These are phyloP conservation scores for Echeneis naucrates DNA, from an alignment of 2,797 vertebrate genomes.

Conservation along the genomic window DNA sequence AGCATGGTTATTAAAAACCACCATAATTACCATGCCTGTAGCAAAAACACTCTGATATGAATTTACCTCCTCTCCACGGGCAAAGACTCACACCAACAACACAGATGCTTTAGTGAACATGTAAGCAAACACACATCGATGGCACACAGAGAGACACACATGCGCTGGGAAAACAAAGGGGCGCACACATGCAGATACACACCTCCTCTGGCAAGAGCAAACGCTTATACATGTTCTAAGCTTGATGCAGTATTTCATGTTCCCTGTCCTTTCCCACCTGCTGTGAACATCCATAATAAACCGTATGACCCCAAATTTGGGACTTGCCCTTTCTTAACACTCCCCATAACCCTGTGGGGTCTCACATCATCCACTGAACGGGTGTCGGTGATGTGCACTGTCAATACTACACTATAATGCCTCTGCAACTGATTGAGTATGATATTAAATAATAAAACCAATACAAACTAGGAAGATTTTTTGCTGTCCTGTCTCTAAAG, in stretches of 20 bases:
- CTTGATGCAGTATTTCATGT: slow-evolving; percentile 67
- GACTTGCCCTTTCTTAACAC: slow-evolving; percentile 24
- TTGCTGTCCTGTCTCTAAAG: not conserved
- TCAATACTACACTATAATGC: not conserved
- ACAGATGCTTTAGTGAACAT: slow-evolving; percentile 39
- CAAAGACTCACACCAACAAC: slow-evolving; percentile 56
- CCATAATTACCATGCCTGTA: slow-evolving; percentile 79
- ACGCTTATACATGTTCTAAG: slow-evolving; percentile 51
- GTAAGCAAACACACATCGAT: slow-evolving; percentile 32
- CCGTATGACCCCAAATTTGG: slow-evolving; percentile 46
- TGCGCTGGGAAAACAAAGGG: slow-evolving; percentile 4
- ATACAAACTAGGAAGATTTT: not conserved
- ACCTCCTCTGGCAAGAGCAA: slow-evolving; percentile 77
- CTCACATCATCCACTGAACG: not conserved
- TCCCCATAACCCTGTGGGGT: not conserved
- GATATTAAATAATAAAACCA: not conserved
- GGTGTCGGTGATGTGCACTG: not conserved
- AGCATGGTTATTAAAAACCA: slow-evolving; percentile 82
- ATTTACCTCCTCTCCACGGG: slow-evolving; percentile 76
- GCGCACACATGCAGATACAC: slow-evolving; percentile 31
- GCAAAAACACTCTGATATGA: slow-evolving; percentile 79
- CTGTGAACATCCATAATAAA: slow-evolving; percentile 64
- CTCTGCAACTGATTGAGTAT: not conserved
- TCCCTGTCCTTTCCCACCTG: slow-evolving; percentile 51
- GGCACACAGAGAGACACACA: slow-evolving; percentile 12